Evolutionary conservation across 2,113 vertebrate species (phyloP).

Genomic region (Anguilla rostrata): DNA sequence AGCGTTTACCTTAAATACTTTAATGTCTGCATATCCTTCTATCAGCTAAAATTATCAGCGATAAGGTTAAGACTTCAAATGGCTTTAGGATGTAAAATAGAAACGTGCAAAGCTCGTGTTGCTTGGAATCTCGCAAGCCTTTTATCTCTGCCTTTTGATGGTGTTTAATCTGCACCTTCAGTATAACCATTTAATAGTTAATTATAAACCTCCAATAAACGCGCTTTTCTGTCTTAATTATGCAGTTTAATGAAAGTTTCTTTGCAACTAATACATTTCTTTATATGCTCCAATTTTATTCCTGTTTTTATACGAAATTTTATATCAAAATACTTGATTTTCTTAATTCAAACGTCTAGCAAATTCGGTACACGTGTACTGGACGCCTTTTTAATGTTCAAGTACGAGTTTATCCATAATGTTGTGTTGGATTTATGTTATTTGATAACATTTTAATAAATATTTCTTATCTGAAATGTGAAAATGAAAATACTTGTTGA

Average conservation of each 20-base stretch:
- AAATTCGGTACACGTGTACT: not conserved
- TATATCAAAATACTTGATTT: not conserved
- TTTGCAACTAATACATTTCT: not conserved
- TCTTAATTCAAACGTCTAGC: not conserved
- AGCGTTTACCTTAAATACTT: not conserved
- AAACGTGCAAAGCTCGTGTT: constrained; percentile 64
- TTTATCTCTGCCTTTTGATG: constrained; percentile 70
- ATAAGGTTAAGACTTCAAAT: constrained; percentile 50
- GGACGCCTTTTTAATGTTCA: too few species aligned
- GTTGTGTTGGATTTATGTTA: too few species aligned
- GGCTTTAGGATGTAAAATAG: constrained; percentile 59
- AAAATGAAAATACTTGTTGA: too few species aligned
- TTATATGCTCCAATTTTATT: not conserved
- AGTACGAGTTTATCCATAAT: too few species aligned
- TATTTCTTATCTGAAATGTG: too few species aligned
- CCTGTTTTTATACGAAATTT: not conserved
- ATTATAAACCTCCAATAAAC: constrained; percentile 46
- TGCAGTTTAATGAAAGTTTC: not conserved
- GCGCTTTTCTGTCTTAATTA: not conserved
- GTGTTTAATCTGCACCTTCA: constrained; percentile 57
- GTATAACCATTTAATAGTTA: constrained; percentile 42
- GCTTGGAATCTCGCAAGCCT: constrained; percentile 64
- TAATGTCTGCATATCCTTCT: constrained; percentile 50
- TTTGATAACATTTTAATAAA: too few species aligned
- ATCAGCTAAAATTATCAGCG: constrained; percentile 49